These are phyloP conservation scores for Andinoacara biseriatus DNA, from an alignment of 2,113 vertebrate genomes.

Conservation along the genomic window DNA sequence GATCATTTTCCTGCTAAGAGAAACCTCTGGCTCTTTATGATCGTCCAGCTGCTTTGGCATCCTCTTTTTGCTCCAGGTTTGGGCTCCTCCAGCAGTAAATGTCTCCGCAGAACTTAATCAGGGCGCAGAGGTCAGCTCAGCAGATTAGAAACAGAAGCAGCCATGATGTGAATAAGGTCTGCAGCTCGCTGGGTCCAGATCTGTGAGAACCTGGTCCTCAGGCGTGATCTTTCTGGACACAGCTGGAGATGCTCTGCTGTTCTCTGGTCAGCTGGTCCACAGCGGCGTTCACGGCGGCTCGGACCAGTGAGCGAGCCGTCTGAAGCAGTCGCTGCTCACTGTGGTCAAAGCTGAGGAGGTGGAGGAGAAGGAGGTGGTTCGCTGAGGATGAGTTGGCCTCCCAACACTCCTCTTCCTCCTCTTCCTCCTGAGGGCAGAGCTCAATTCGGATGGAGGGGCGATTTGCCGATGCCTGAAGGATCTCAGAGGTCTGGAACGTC, in stretches of 20 bases:
- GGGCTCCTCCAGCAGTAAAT: background rate
- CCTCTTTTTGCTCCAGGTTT: background rate
- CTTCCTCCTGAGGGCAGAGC: conserved; percentile 9
- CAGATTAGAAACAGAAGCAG: no score
- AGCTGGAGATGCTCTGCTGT: conserved; percentile 12
- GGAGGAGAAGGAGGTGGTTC: conserved; percentile 3
- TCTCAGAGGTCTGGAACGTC: background rate
- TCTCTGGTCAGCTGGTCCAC: conserved; percentile 64
- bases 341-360: background rate
- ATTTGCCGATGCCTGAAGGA: rapidly evolving
- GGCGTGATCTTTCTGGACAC: conserved; percentile 13
- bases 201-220: background rate
- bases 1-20: background rate
- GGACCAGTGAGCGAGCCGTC: conserved; percentile 60
- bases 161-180: no score
- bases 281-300: conserved; percentile 50
- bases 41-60: background rate
- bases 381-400: background rate
- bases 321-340: conserved; percentile 55
- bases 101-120: background rate
- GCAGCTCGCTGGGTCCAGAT: background rate
- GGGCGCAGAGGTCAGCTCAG: background rate
- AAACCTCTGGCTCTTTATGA: background rate
- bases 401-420: conserved; percentile 4
- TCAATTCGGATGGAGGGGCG: conserved; percentile 20